A percentile compares a stretch with the other conserved stretches of the same genome.
phyloP scores from a whole-genome alignment of 2,113 vertebrate species.

The Ifrita kowaldi region DNA sequence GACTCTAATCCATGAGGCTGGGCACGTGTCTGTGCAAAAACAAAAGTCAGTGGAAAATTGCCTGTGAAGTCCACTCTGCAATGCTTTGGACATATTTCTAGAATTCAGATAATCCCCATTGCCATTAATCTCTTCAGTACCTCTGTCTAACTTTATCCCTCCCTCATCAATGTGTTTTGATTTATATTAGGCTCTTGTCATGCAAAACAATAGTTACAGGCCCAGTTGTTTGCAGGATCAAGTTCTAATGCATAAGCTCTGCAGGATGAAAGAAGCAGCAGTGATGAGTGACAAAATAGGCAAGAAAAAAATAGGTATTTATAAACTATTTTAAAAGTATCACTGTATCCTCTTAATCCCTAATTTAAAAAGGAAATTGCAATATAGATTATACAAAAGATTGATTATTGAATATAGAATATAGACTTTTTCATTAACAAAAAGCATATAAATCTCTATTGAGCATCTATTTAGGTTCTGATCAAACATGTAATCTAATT shows the following conservation, averaged over 20 bases:
- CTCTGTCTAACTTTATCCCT: not conserved
- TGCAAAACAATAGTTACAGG: not conserved
- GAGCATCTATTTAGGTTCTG: not conserved
- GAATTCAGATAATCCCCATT: not conserved
- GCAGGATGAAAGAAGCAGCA: not conserved
- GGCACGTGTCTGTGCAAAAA: not conserved
- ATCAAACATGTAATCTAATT: not conserved
- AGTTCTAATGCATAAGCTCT: not conserved
- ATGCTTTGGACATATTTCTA: not conserved
- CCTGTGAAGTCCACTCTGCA: not conserved
- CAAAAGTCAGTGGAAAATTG: not conserved
- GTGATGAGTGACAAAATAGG: not conserved
- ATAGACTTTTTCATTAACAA: not conserved
- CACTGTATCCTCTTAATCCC: not conserved
- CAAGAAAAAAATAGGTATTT: not conserved
- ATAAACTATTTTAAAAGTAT: not conserved
- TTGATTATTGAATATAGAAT: not conserved
- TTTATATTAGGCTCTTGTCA: not conserved
- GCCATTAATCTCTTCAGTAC: not conserved
- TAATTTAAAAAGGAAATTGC: not conserved
- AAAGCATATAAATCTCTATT: not conserved
- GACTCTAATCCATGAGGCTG: not conserved
- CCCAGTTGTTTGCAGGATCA: not conserved
- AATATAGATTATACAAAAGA: not conserved
- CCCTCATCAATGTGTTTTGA: not conserved